Evolutionary conservation across 2,113 vertebrate species (phyloP).

Genomic region (Dromas ardeola): DNA sequence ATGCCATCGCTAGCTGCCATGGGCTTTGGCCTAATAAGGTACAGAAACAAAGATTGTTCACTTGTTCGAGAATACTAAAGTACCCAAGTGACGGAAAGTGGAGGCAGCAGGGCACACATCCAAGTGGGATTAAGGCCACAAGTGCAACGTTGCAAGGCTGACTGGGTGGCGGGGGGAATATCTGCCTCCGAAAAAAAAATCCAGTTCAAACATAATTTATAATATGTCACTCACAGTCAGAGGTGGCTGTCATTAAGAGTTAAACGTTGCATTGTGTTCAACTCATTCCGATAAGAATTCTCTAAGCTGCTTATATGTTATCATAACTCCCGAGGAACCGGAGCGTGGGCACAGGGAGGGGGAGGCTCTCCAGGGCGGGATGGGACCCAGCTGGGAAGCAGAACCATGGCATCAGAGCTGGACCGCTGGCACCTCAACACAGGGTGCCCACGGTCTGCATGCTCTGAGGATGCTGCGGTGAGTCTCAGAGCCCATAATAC

Average conservation of each 20-base stretch:
- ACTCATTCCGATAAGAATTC: conserved; percentile 62
- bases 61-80: conserved; percentile 74
- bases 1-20: conserved; percentile 79
- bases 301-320: conserved; percentile 66
- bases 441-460: neutral
- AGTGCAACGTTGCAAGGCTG: conserved; percentile 67
- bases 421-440: neutral
- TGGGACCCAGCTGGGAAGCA: neutral
- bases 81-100: conserved; percentile 69
- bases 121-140: conserved; percentile 79
- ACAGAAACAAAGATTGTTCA: conserved; percentile 83
- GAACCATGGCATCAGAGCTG: neutral
- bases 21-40: conserved; percentile 81
- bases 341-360: neutral
- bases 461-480: neutral
- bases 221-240: conserved; percentile 67
- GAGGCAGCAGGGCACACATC: conserved; percentile 75
- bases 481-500: neutral
- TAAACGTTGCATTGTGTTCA: conserved; percentile 60
- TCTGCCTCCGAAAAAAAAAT: conserved; percentile 55
- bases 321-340: conserved; percentile 44
- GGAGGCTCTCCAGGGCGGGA: neutral
- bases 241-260: conserved; percentile 67
- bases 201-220: conserved; percentile 72
- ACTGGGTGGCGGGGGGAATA: conserved; percentile 68